Evolutionary conservation across 2,113 vertebrate species (phyloP).

Genomic region (Panurus biarmicus): DNA sequence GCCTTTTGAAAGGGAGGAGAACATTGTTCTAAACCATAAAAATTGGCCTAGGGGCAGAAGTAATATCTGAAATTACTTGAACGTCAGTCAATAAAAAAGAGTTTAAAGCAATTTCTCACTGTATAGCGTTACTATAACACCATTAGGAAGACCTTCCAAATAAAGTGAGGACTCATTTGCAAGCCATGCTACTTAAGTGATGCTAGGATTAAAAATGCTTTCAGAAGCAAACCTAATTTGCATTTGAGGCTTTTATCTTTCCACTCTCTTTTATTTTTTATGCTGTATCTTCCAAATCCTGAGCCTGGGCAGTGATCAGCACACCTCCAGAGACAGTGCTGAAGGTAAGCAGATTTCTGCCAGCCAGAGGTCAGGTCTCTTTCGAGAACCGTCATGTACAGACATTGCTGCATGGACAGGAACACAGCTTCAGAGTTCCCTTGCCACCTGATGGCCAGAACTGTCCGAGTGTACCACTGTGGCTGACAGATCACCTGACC

Average conservation of each 20-base stretch:
- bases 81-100: slow-evolving; percentile 36
- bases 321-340: background rate
- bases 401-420: background rate
- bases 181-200: background rate
- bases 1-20: background rate
- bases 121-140: background rate
- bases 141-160: background rate
- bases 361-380: background rate
- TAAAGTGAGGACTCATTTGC: background rate
- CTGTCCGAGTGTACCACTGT: rapidly evolving
- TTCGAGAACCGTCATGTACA: rapidly evolving
- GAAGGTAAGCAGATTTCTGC: background rate
- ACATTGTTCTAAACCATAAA: slow-evolving; percentile 6
- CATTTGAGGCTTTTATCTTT: background rate
- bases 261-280: rapidly evolving
- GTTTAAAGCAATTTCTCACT: slow-evolving; percentile 34
- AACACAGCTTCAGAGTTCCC: rapidly evolving
- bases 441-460: too few relatives aligned
- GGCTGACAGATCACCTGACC: background rate
- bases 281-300: background rate
- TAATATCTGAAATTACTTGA: slow-evolving; percentile 24
- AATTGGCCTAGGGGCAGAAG: slow-evolving; percentile 22
- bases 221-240: background rate
- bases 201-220: background rate
- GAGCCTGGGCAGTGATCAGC: background rate